Base-by-base conservation (phyloP, 2,888 invertebrate genomes). In the Oscheius sp. region DNA sequence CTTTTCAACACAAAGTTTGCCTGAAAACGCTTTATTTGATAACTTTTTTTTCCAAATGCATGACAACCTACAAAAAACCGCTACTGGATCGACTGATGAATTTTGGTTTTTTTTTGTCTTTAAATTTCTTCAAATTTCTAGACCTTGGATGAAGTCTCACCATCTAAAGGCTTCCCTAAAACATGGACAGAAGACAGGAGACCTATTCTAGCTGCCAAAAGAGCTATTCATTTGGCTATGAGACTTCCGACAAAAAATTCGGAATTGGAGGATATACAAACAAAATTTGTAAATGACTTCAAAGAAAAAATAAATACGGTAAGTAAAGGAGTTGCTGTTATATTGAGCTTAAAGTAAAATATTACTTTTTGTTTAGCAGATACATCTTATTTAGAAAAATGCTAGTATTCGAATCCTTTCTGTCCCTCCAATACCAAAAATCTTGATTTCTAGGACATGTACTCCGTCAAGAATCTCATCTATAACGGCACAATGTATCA, bases 401-500 rank as follows among this genome's bases (percentile, higher is more conserved):
- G n/a, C n/a, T n/a, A n/a, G n/a, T n/a, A n/a, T n/a, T n/a, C n/a
- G n/a, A n/a, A n/a, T n/a, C n/a, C n/a, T n/a, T n/a, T n/a, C n/a
- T n/a, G n/a, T n/a, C n/a, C n/a, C n/a, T n/a, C n/a, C n/a, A n/a
- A n/a, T n/a, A n/a, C n/a, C n/a, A n/a, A n/a, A n/a, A n/a, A n/a
- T n/a, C n/a, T 26, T 22, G n/a, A 5, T 14, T 26, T 41, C 36
- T 14, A 67, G 59, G 47, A 73, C 2, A 61, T 68, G 2, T 74
- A 78, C 50, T 59, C 70, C 17, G 47, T 71, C 20, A 76, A 78
- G 45, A 78, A 78, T 64, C 63, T 82, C 5, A 56, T 74, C 33
- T 71, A 73, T 45, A 65, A 68, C 8, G 72, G 73, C 9, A 68
- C 81, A 1, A 73, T 74, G 72, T 74, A 75, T 63, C 78, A 82